Conservation (phyloP, 2,888 invertebrate genomes). For the Ctena decussata region DNA sequence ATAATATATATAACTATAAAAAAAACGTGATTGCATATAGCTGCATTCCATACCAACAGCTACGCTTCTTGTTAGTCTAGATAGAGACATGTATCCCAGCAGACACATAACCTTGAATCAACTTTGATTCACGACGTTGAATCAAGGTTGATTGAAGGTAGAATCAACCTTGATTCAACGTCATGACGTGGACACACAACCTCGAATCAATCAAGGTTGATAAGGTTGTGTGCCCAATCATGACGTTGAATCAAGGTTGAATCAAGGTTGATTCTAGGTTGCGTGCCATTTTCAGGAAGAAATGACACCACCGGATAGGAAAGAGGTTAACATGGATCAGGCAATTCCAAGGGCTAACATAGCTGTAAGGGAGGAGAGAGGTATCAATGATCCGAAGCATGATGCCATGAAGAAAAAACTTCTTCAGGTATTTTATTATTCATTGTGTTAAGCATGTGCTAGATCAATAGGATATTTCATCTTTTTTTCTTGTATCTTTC, state of each 20-base stretch:
- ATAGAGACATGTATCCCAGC: neutral
- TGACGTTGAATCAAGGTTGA: no score
- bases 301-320: neutral
- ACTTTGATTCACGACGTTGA: neutral
- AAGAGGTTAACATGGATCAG: neutral
- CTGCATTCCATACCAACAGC: no score
- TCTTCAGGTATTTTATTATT: no score
- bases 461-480: no score
- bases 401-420: neutral
- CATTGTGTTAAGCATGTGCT: no score
- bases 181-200: neutral
- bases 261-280: no score
- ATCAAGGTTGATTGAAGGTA: neutral
- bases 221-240: neutral
- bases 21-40: no score
- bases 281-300: no score
- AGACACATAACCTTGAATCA: neutral
- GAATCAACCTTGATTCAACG: neutral
- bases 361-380: neutral
- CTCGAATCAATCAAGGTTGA: neutral
- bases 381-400: neutral
- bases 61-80: no score
- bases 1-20: no score
- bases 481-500: no score
- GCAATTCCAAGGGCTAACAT: neutral